Conservation (phyloP, 2,888 invertebrate species). For the Urechis unicinctus region DNA sequence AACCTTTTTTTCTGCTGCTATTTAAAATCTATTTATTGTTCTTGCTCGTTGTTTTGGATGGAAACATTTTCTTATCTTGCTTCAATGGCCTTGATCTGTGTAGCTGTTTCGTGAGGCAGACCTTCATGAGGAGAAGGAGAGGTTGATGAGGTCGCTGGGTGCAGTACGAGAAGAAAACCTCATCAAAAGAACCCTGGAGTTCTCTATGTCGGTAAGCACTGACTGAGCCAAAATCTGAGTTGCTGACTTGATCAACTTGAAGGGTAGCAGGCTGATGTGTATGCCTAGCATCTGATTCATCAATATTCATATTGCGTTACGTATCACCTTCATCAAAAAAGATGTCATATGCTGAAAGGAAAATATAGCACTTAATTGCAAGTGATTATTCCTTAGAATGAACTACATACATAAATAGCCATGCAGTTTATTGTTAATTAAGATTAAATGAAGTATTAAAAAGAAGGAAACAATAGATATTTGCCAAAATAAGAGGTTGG, state of each 20-base stretch:
- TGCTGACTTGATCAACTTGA: constrained; percentile 51
- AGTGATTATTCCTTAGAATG: neutral
- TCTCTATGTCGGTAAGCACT: constrained; percentile 55
- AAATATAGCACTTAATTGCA: no score
- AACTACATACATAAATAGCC: neutral
- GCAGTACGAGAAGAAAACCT: constrained; percentile 67
- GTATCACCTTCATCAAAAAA: no score
- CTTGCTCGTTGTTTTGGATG: neutral
- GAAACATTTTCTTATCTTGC: neutral
- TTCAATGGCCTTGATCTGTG: constrained; percentile 1
- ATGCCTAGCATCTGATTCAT: neutral
- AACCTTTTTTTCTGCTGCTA: neutral
- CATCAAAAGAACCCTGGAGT: constrained; percentile 62
- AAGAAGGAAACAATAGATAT: no score
- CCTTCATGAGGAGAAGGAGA: constrained; percentile 87
- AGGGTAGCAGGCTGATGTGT: neutral
- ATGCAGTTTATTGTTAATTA: neutral
- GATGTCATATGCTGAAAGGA: no score
- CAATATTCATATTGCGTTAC: no score
- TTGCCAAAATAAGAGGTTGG: no score
- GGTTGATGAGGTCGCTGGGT: constrained; percentile 79
- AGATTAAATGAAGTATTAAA: no score
- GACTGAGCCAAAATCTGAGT: no score
- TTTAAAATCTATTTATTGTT: neutral
- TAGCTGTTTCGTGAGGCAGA: constrained; percentile 67